Evolutionary conservation across 2,888 invertebrate genomes (phyloP).

Genomic region (Halocaridina rubra): DNA sequence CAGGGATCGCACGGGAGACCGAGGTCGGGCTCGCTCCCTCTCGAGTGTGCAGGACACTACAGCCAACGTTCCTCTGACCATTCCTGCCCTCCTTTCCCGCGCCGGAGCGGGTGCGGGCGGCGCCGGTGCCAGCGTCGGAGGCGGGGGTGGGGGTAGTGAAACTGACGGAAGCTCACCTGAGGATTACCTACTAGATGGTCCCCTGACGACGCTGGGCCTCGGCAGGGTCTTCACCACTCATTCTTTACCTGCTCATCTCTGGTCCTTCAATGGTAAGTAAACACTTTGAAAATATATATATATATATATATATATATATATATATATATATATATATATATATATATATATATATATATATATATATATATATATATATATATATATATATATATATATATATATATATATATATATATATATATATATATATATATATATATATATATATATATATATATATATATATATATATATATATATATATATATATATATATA

Average conservation of each 20-base stretch:
- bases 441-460: slow-evolving; percentile 14
- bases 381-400: slow-evolving; percentile 14
- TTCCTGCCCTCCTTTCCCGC: slow-evolving; percentile 53
- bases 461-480: slow-evolving; percentile 24
- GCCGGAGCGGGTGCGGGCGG: slow-evolving; percentile 36
- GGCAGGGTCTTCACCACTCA: slow-evolving; percentile 88
- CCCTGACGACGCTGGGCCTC: slow-evolving; percentile 72
- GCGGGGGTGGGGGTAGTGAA: slow-evolving; percentile 68
- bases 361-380: slow-evolving; percentile 27
- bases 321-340: slow-evolving; percentile 35
- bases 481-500: slow-evolving; percentile 42
- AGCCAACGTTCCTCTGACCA: slow-evolving; percentile 67
- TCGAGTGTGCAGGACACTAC: slow-evolving; percentile 86
- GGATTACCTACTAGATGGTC: slow-evolving; percentile 73
- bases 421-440: slow-evolving; percentile 14
- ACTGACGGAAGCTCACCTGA: slow-evolving; percentile 79
- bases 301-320: slow-evolving; percentile 35
- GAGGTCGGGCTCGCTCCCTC: slow-evolving; percentile 84
- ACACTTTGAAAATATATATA: not conserved
- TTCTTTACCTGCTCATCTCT: slow-evolving; percentile 90
- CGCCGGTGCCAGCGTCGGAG: slow-evolving; percentile 23
- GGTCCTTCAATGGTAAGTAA: slow-evolving; percentile 87
- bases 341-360: slow-evolving; percentile 34
- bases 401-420: slow-evolving; percentile 14
- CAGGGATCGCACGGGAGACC: slow-evolving; percentile 73